Evolutionary conservation across 1,140 invertebrate species (phyloP), one percentile per base, ranked within the genome.

Genomic region (Lycorma delicatula): DNA sequence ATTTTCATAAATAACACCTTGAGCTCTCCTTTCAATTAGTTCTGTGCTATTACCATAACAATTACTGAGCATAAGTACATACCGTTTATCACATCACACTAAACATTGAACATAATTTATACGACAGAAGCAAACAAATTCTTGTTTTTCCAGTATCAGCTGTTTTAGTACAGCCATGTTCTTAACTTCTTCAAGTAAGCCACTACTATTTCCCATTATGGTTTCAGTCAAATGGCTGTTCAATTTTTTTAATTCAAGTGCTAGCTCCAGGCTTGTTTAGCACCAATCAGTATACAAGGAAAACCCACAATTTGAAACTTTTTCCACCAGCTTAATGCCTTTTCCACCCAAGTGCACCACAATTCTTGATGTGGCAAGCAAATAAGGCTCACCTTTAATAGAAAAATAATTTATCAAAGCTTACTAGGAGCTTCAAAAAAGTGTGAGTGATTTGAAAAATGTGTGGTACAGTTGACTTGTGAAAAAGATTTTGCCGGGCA

Each of bases 241-340:
- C 41, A 26, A 7, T n/a, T 55, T 46, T 26, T 25, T 13, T 13
- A 55, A 41, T 46, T 41, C 54, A 6, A 11, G 3, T 25, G 54
- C 54, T 11, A 55, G 54, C 13, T 55, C 36, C 3, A 55, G 5
- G n/a, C 36, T 44, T 5, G 31, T 55, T n/a, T 55, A 55, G 26
- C 9, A 55, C 13, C 54, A 18, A 34, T 46, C 54, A 26, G 13
- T 29, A 46, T 20, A 55, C 6, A 55, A 16, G 26, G 12, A 20
- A 16, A 55, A 41, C 3, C 36, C 54, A 7, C 20, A 18, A 3
- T 27, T 13, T 18, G 22, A 12, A 55, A 23, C 44, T 41, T 18
- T 16, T 6, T 55, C 54, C 28, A 12, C 11, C 3, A 55, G 38
- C 18, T 55, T 55, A 5, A n/a, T n/a, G n/a, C n/a, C n/a, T n/a